These are phyloP conservation scores for Xestia rhomboidea DNA, from an alignment of 2,888 invertebrate genomes.

Conservation along the genomic window DNA sequence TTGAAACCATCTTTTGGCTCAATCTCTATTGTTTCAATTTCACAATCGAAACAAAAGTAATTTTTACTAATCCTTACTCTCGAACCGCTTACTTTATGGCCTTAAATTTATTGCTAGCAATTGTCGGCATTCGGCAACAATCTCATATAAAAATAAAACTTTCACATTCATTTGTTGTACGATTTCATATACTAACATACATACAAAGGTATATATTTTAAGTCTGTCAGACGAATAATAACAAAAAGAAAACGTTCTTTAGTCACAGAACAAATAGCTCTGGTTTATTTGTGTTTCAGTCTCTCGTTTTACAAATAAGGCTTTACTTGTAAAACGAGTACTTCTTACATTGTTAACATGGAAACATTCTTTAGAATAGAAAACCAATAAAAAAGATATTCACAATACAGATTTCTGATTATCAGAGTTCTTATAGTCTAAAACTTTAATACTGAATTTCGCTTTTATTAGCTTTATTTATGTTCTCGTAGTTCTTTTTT, in stretches of 20 bases:
- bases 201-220: slow-evolving; percentile 25
- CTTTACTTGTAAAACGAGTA: background rate
- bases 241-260: slow-evolving; percentile 45
- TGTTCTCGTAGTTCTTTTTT: background rate
- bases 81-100: slow-evolving; percentile 53
- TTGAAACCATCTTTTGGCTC: background rate
- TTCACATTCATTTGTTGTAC: slow-evolving; percentile 48
- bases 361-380: background rate
- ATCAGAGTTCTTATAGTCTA: background rate
- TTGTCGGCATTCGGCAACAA: slow-evolving; percentile 58
- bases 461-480: background rate
- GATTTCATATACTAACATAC: slow-evolving; percentile 37
- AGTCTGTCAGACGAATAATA: slow-evolving; percentile 33
- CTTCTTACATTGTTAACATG: background rate
- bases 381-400: background rate
- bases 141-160: slow-evolving; percentile 62
- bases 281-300: slow-evolving; percentile 29
- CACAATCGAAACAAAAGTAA: background rate
- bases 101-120: slow-evolving; percentile 60
- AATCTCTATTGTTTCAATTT: background rate
- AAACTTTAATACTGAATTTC: background rate
- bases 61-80: background rate
- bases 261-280: slow-evolving; percentile 7
- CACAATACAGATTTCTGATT: no score
- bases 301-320: no score